Percentiles rank a stretch among this genome's conserved stretches.
phyloP scores from a whole-genome alignment of 2,797 vertebrate species.

The Acropternis orthonyx region DNA sequence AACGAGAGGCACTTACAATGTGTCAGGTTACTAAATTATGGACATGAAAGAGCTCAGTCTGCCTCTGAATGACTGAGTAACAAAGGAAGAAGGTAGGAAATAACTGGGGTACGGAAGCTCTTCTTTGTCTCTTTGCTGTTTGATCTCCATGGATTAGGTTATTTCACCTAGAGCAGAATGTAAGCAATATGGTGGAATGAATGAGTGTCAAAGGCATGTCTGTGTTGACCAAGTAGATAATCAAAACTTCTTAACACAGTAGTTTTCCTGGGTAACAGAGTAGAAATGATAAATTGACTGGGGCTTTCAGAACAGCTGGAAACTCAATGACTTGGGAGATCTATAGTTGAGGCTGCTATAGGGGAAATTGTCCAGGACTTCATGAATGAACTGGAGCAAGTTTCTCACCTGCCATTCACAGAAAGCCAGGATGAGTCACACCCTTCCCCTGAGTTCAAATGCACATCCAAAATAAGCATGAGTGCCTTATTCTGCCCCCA shows the following conservation, averaged over 20 bases:
- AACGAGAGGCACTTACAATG: background rate
- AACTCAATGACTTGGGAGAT: background rate
- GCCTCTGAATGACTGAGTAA: background rate
- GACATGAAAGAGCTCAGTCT: background rate
- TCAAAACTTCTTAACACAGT: background rate
- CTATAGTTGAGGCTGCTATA: accelerated
- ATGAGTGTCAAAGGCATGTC: background rate
- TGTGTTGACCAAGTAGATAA: background rate
- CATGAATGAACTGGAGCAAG: background rate
- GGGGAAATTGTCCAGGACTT: background rate
- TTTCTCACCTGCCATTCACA: background rate
- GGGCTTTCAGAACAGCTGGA: background rate
- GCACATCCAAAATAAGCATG: background rate
- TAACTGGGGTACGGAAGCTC: background rate
- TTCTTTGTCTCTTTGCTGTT: background rate
- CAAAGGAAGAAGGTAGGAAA: background rate
- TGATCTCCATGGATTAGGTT: background rate
- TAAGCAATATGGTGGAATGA: background rate
- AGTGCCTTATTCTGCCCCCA: background rate
- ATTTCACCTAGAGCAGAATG: background rate
- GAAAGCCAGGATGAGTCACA: background rate
- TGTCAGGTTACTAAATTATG: background rate
- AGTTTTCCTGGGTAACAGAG: background rate
- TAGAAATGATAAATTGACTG: background rate
- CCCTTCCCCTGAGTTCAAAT: background rate